Evolutionary conservation across 1,140 invertebrate genomes (phyloP).

Genomic region (Apolygus lucorum): DNA sequence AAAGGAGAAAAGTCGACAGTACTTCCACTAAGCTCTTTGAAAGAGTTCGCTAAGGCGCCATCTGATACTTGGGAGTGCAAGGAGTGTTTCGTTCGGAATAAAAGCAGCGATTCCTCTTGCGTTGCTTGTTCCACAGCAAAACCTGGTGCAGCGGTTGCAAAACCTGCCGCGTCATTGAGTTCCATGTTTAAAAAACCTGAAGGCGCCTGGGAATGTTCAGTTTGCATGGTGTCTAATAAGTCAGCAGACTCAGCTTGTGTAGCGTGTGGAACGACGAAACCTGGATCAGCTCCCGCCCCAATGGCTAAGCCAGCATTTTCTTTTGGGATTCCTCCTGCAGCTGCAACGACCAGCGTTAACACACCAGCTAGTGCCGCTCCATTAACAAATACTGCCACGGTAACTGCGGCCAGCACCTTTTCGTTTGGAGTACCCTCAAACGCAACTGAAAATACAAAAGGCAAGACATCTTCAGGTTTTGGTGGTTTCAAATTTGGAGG

Average conservation of each 20-base stretch:
- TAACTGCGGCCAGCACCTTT: neutral
- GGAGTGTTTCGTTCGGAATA: constrained; percentile 26
- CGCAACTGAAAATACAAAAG: neutral
- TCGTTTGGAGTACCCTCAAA: neutral
- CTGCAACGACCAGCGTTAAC: too few relatives aligned
- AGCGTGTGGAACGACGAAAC: constrained; percentile 10
- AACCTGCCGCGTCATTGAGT: neutral
- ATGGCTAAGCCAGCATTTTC: constrained; percentile 15
- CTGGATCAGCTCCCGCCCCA: neutral
- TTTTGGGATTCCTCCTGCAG: constrained; percentile 22
- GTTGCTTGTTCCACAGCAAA: constrained; percentile 21
- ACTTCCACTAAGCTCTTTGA: neutral
- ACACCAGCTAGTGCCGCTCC: neutral
- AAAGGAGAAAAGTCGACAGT: neutral
- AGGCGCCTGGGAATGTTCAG: constrained; percentile 50
- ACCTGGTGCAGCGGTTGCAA: neutral
- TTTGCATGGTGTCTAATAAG: constrained; percentile 52
- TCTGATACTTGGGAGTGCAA: constrained; percentile 25
- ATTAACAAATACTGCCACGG: too few relatives aligned
- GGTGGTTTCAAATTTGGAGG: constrained; percentile 2
- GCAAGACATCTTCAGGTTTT: neutral
- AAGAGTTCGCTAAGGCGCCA: neutral
- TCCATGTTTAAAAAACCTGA: constrained; percentile 41
- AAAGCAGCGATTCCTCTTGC: constrained; percentile 20
- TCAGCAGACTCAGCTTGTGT: constrained; percentile 43